These are phyloP conservation scores for Platyscapa corneri DNA, from an alignment of 1,140 invertebrate species.

Conservation along the genomic window DNA sequence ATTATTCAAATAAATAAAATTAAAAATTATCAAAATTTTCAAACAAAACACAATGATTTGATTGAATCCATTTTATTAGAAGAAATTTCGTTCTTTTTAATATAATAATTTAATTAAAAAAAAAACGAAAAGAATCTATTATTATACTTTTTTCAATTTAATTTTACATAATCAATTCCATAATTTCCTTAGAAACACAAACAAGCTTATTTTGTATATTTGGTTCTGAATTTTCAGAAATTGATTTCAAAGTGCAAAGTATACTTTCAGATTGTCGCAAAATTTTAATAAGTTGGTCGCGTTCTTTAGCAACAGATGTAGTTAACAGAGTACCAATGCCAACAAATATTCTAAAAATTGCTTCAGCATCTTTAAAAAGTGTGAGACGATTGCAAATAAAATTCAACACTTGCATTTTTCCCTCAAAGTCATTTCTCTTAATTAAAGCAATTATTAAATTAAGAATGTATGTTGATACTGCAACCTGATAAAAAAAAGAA, in stretches of 20 bases:
- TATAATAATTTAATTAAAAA: too few relatives aligned
- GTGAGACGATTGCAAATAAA: conserved; percentile 75
- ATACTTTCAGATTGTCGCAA: conserved; percentile 63
- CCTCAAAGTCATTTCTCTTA: conserved; percentile 69
- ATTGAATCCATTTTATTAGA: too few relatives aligned
- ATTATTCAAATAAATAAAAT: too few relatives aligned
- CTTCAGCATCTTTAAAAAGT: conserved; percentile 27
- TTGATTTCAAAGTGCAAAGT: conserved; percentile 59
- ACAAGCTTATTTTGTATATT: conserved; percentile 62
- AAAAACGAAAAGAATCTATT: too few relatives aligned
- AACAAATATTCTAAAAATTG: conserved; percentile 72
- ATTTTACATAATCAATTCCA: conserved; percentile 65
- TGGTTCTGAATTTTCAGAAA: conserved; percentile 57
- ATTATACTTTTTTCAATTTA: conserved; percentile 23
- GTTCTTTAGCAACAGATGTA: conserved; percentile 55
- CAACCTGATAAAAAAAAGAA: conserved; percentile 75
- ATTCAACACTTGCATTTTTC: conserved; percentile 71
- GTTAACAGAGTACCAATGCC: conserved; percentile 81
- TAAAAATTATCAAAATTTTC: too few relatives aligned
- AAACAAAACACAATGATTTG: too few relatives aligned
- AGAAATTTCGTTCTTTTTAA: too few relatives aligned
- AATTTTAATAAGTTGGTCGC: conserved; percentile 58
- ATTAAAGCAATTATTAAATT: conserved; percentile 83
- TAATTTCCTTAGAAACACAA: conserved; percentile 68
- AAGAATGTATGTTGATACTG: conserved; percentile 81